These are phyloP conservation scores for Vulpes vulpes DNA, from an alignment of 2,113 vertebrate genomes.

Conservation along the genomic window DNA sequence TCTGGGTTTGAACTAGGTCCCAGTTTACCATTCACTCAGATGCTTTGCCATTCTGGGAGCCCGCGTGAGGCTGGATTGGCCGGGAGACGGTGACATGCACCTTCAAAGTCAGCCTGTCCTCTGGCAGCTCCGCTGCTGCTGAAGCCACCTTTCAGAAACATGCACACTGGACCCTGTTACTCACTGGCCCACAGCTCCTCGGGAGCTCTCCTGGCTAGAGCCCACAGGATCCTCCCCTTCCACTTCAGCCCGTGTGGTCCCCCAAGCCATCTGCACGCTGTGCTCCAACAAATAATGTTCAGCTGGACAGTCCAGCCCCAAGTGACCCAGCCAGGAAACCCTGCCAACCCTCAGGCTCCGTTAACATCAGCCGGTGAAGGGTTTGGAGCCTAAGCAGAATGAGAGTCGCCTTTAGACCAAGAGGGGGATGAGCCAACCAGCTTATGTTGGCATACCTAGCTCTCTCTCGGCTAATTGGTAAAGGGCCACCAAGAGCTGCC, in stretches of 20 bases:
- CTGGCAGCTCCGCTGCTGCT: background rate
- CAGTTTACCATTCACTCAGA: background rate
- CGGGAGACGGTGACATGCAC: too few relatives aligned
- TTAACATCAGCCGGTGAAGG: background rate
- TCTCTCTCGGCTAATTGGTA: background rate
- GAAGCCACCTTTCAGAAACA: background rate
- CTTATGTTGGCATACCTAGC: fast-evolving
- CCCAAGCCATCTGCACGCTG: too few relatives aligned
- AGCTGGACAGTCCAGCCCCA: background rate
- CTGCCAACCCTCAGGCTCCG: background rate
- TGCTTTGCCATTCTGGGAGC: background rate
- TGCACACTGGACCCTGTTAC: too few relatives aligned
- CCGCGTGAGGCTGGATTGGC: background rate
- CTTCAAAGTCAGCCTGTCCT: background rate
- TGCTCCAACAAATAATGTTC: too few relatives aligned
- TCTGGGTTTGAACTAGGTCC: background rate
- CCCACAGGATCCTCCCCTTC: background rate
- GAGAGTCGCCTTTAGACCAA: background rate
- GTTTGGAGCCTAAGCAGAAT: fast-evolving
- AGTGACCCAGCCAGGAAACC: background rate
- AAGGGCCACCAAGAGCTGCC: background rate
- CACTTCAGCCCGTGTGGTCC: background rate
- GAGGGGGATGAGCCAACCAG: background rate
- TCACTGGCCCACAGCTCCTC: background rate
- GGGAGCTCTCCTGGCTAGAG: background rate